Evolutionary conservation across 2,888 invertebrate genomes (phyloP).

Genomic region (Kuschelorhynchus macadamiae): DNA sequence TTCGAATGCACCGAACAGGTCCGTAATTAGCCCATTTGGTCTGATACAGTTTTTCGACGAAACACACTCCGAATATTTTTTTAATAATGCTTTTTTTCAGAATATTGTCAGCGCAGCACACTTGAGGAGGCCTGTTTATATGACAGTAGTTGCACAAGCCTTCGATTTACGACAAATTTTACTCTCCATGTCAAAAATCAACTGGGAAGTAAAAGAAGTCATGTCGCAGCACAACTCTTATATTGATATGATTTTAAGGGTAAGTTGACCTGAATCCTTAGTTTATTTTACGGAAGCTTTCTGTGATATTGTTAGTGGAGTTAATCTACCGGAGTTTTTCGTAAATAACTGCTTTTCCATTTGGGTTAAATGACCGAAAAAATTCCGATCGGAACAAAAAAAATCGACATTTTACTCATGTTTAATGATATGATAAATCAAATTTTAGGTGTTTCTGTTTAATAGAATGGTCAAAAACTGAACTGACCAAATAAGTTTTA

Average conservation of each 20-base stretch:
- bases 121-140: constrained; percentile 88
- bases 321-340: no score
- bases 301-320: no score
- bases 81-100: constrained; percentile 60
- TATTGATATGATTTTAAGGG: constrained; percentile 81
- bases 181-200: constrained; percentile 90
- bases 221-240: constrained; percentile 95
- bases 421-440: no score
- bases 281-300: constrained; percentile 1
- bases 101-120: constrained; percentile 81
- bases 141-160: constrained; percentile 85
- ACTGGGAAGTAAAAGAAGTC: constrained; percentile 96
- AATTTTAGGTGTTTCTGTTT: no score
- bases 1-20: constrained; percentile 2
- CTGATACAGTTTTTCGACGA: no score
- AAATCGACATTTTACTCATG: no score
- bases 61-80: background rate
- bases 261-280: constrained; percentile 67
- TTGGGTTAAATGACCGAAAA: no score
- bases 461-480: no score
- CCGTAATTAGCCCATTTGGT: background rate
- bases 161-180: constrained; percentile 85
- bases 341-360: no score
- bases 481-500: no score
- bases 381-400: no score